A percentile compares a stretch with the other conserved stretches of the same genome.
phyloP scores from a whole-genome alignment of 2,888 invertebrate genomes.

The Chrysodeixis includens region DNA sequence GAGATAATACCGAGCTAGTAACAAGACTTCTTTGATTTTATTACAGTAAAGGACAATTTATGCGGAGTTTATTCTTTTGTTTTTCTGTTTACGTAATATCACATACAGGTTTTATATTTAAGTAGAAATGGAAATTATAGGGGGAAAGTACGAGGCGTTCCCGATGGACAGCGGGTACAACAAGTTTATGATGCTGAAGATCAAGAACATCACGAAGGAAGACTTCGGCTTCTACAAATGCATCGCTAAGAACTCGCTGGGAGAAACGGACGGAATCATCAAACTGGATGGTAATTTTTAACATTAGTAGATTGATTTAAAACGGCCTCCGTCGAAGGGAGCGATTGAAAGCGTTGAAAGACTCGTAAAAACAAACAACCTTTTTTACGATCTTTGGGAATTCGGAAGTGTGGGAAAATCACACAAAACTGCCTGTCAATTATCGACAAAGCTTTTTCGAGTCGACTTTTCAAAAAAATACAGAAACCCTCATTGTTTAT shows the following conservation, averaged over 20 bases:
- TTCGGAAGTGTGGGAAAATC: conserved; percentile 59
- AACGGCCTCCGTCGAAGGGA: conserved; percentile 38
- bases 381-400: conserved; percentile 59
- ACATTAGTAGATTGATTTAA: conserved; percentile 60
- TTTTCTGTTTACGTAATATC: conserved; percentile 28
- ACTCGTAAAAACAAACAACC: conserved; percentile 58
- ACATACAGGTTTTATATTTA: conserved; percentile 84
- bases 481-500: conserved; percentile 15
- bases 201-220: conserved; percentile 93
- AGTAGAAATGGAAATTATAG: conserved; percentile 92
- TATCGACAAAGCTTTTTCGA: conserved; percentile 55
- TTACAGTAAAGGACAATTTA: neutral
- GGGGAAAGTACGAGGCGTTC: conserved; percentile 97
- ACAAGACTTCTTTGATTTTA: neutral
- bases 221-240: conserved; percentile 97
- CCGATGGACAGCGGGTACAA: conserved; percentile 96
- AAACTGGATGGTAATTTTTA: conserved; percentile 94
- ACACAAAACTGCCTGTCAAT: conserved; percentile 59
- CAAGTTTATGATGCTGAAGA: conserved; percentile 97
- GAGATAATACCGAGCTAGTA: neutral
- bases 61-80: neutral
- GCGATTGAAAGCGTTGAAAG: conserved; percentile 54
- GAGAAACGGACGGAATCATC: conserved; percentile 96
- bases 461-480: conserved; percentile 16
- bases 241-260: conserved; percentile 97